These are phyloP conservation scores for Helicorthomorpha holstii DNA, from an alignment of 1,140 invertebrate species.

Conservation along the genomic window DNA sequence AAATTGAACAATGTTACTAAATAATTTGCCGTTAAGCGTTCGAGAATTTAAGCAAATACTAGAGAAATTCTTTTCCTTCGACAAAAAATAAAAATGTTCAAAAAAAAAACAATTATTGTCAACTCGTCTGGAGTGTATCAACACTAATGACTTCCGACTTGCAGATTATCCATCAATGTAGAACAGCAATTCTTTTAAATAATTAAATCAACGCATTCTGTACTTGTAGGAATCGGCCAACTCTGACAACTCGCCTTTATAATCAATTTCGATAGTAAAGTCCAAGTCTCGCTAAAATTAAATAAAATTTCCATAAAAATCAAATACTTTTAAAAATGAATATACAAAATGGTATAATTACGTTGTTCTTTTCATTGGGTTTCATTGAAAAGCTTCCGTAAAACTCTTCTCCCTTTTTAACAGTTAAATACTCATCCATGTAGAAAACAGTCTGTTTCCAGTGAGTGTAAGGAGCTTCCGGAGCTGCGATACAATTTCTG, in stretches of 20 bases:
- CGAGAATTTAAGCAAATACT: too few species aligned
- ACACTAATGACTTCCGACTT: too few species aligned
- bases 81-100: too few species aligned
- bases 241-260: slow-evolving; percentile 84
- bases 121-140: too few species aligned
- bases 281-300: slow-evolving; percentile 66
- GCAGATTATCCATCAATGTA: too few species aligned
- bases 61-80: too few species aligned
- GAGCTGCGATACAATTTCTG: slow-evolving; percentile 46
- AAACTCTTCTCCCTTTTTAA: slow-evolving; percentile 85
- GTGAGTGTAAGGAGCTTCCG: slow-evolving; percentile 92
- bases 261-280: slow-evolving; percentile 82
- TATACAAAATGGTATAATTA: slow-evolving; percentile 12
- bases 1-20: too few species aligned
- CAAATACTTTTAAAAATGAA: slow-evolving; percentile 5
- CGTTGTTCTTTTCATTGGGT: slow-evolving; percentile 86
- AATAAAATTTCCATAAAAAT: slow-evolving; percentile 9
- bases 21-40: too few species aligned
- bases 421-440: slow-evolving; percentile 87
- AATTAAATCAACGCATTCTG: slow-evolving; percentile 93
- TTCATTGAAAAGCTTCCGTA: slow-evolving; percentile 79
- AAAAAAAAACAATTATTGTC: too few species aligned
- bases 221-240: slow-evolving; percentile 81
- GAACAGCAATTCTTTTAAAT: too few species aligned
- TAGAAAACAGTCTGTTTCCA: slow-evolving; percentile 99